A percentile compares a stretch with the other conserved stretches of the same genome.
Evolutionary conservation across 2,797 vertebrate species (phyloP).

Genomic region (Gephyroberyx darwinii): DNA sequence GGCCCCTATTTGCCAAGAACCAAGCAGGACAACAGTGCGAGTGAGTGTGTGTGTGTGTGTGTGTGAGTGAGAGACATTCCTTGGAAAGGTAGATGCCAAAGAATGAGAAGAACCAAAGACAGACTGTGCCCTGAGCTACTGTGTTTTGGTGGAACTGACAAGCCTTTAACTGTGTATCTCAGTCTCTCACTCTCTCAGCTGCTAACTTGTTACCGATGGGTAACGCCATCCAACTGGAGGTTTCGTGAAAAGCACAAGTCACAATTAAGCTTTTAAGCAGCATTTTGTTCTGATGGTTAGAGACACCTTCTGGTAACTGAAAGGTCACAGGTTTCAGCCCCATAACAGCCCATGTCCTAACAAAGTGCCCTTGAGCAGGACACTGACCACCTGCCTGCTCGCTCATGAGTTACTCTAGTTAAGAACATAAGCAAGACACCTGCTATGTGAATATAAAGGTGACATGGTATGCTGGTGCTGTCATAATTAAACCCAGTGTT

Average conservation of each 20-base stretch:
- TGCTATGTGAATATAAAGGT: too few relatives aligned
- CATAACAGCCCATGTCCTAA: slow-evolving; percentile 1
- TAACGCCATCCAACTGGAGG: slow-evolving; percentile 60
- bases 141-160: slow-evolving; percentile 67
- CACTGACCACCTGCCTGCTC: too few relatives aligned
- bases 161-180: slow-evolving; percentile 56
- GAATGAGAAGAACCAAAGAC: slow-evolving; percentile 66
- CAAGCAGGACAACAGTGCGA: slow-evolving; percentile 62
- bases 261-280: slow-evolving; percentile 31
- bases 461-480: too few relatives aligned
- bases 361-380: background rate
- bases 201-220: slow-evolving; percentile 57
- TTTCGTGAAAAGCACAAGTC: slow-evolving; percentile 43
- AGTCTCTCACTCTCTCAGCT: slow-evolving; percentile 60
- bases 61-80: slow-evolving; percentile 69
- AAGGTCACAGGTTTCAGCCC: slow-evolving; percentile 43
- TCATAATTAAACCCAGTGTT: background rate
- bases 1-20: slow-evolving; percentile 70
- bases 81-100: slow-evolving; percentile 70
- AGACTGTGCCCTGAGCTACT: slow-evolving; percentile 69
- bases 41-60: slow-evolving; percentile 48
- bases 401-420: too few relatives aligned
- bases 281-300: background rate
- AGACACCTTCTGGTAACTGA: slow-evolving; percentile 42
- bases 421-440: too few relatives aligned